These are phyloP conservation scores for Loxodonta africana DNA, from an alignment of 2,113 vertebrate genomes.

Conservation along the genomic window DNA sequence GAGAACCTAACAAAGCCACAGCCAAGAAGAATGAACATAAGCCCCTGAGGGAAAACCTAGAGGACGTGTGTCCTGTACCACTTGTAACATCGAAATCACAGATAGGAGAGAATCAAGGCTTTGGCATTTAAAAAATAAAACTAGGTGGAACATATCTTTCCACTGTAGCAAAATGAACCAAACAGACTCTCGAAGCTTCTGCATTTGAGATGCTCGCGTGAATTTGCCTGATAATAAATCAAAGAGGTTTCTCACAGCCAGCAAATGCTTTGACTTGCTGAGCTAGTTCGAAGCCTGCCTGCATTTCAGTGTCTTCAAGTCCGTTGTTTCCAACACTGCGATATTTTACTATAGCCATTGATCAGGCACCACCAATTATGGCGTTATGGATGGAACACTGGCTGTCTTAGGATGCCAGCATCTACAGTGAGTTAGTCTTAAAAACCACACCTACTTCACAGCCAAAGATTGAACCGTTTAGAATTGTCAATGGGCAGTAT, in stretches of 20 bases:
- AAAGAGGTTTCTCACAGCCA: not conserved
- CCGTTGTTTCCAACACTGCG: not conserved
- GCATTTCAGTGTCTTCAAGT: not conserved
- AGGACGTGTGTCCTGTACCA: not conserved
- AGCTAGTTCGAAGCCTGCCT: not conserved
- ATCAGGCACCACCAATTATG: not conserved
- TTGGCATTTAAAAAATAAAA: not conserved
- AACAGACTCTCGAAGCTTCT: not conserved
- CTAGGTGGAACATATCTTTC: not conserved
- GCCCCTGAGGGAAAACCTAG: not conserved
- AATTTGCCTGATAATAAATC: not conserved
- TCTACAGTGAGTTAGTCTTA: not conserved
- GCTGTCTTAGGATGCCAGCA: not conserved
- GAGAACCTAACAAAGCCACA: not conserved
- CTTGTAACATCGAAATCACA: not conserved
- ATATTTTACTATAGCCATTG: not conserved
- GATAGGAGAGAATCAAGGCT: not conserved
- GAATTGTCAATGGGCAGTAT: not conserved
- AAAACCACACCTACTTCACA: not conserved
- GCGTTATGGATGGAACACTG: not conserved
- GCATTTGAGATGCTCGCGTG: not conserved
- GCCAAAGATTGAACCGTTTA: not conserved
- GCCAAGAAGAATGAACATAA: not conserved
- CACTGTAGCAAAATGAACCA: not conserved
- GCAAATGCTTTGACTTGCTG: not conserved